phyloP scores from a whole-genome alignment of 2,888 invertebrate genomes.

The Dasypogon diadema region DNA sequence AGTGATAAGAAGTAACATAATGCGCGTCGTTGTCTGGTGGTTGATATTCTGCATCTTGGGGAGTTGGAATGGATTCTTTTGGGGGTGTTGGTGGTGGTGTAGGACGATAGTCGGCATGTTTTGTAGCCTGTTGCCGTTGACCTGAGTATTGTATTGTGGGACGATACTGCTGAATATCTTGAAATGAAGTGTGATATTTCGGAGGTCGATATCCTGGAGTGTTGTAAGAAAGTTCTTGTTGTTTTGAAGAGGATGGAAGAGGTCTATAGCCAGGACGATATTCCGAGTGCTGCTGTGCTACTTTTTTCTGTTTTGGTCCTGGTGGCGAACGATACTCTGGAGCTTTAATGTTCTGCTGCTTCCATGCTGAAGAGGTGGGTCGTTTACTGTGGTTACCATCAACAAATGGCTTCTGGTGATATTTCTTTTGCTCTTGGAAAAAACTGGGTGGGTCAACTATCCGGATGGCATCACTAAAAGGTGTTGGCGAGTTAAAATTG shows the following conservation, averaged over 20 bases:
- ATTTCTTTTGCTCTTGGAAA: constrained; percentile 61
- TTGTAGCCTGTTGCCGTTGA: not conserved
- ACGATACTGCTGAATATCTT: not conserved
- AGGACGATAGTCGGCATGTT: not conserved
- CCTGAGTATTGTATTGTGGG: not conserved
- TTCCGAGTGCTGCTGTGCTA: not conserved
- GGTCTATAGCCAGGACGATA: not conserved
- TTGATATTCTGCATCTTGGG: constrained; percentile 10
- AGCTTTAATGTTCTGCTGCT: not conserved
- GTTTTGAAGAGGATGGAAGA: not conserved
- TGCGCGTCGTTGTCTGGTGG: constrained; percentile 15
- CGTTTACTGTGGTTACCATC: not conserved
- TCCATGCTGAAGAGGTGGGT: not conserved
- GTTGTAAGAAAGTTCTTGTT: not conserved
- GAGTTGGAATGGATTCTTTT: not conserved
- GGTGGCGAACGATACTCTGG: not conserved
- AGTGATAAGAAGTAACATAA: constrained; percentile 57
- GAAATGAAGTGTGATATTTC: not conserved
- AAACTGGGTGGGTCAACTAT: constrained; percentile 65
- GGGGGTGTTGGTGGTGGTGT: not conserved
- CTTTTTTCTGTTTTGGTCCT: not conserved
- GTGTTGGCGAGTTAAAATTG: constrained; percentile 57
- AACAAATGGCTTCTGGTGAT: not conserved
- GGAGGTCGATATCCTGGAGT: not conserved
- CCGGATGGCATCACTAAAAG: constrained; percentile 62